Evolutionary conservation across 2,797 vertebrate genomes (phyloP).

Genomic region (Staurois parvus): DNA sequence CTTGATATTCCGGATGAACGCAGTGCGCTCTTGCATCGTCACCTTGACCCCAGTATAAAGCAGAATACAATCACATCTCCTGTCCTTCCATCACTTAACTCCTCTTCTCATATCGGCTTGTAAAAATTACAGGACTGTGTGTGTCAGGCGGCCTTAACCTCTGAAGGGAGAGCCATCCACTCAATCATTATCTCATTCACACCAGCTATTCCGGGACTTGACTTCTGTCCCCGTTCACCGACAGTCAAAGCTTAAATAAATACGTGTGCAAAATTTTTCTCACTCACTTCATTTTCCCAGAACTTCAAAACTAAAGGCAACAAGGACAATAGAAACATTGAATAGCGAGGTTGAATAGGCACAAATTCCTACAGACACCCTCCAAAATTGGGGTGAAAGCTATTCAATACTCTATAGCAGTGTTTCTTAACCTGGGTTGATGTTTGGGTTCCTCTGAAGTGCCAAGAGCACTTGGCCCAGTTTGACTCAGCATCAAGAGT

Average conservation of each 20-base stretch:
- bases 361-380: too few species aligned
- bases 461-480: too few species aligned
- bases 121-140: constrained; percentile 58
- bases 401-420: too few species aligned
- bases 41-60: constrained; percentile 58
- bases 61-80: constrained; percentile 53
- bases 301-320: constrained; percentile 5
- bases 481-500: too few species aligned
- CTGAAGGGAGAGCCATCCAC: constrained; percentile 40
- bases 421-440: too few species aligned
- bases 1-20: constrained; percentile 27
- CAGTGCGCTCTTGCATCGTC: constrained; percentile 23
- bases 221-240: constrained; percentile 36
- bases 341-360: too few species aligned
- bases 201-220: constrained; percentile 53
- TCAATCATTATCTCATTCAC: constrained; percentile 62
- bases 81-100: constrained; percentile 46
- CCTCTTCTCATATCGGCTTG: constrained; percentile 57
- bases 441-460: too few species aligned
- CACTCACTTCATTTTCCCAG: constrained; percentile 1
- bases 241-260: constrained; percentile 59
- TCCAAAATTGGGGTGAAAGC: too few species aligned
- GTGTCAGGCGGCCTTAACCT: constrained; percentile 51
- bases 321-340: neutral
- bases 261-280: constrained; percentile 28